phyloP scores from a whole-genome alignment of 2,888 invertebrate species.

The Macaria notata region DNA sequence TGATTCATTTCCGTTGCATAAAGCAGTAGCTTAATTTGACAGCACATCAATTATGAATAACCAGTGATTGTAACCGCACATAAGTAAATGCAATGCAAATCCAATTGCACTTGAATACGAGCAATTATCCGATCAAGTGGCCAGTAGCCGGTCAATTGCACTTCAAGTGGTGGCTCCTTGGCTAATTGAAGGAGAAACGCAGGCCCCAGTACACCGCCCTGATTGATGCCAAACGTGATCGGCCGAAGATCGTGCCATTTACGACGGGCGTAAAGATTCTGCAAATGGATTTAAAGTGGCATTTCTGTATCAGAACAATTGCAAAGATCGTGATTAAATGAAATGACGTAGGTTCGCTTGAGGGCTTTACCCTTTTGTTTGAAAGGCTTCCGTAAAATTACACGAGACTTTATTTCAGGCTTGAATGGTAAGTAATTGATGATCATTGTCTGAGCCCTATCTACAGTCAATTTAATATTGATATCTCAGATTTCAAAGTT shows the following conservation, averaged over 20 bases:
- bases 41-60: neutral
- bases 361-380: no score
- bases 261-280: conserved; percentile 3
- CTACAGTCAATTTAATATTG: no score
- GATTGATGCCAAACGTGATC: conserved; percentile 3
- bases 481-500: no score
- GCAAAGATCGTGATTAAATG: neutral
- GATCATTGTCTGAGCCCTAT: no score
- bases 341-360: no score
- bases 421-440: no score
- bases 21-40: neutral
- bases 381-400: no score
- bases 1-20: no score
- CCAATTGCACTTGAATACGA: conserved; percentile 10
- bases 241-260: neutral
- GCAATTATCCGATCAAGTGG: conserved; percentile 15
- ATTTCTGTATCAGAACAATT: neutral
- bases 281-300: conserved; percentile 15
- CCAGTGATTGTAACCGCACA: conserved; percentile 7
- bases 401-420: no score
- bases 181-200: conserved; percentile 7
- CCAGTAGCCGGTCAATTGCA: conserved; percentile 20
- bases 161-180: conserved; percentile 19
- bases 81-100: conserved; percentile 8
- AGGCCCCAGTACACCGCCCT: conserved; percentile 2